These are phyloP conservation scores for Kuschelorhynchus macadamiae DNA, from an alignment of 2,888 invertebrate species.

Conservation along the genomic window DNA sequence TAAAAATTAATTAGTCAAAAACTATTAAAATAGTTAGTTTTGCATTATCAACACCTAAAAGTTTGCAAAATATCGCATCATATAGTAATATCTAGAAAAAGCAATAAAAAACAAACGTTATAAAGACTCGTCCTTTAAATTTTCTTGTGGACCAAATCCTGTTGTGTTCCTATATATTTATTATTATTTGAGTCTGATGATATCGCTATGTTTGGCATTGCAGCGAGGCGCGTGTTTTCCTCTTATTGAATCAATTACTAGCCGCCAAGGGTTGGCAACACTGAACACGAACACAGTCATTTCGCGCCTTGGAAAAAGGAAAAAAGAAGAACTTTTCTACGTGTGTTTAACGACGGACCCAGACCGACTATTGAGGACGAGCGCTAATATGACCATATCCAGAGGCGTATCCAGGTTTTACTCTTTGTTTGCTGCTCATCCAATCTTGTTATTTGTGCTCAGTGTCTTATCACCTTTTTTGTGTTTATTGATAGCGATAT, in stretches of 20 bases:
- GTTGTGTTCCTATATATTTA: conserved; percentile 54
- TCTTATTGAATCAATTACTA: conserved; percentile 69
- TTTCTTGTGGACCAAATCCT: background rate
- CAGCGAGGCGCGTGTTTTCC: conserved; percentile 65
- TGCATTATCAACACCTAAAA: too few species aligned
- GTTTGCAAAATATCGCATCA: too few species aligned
- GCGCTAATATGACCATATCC: conserved; percentile 5
- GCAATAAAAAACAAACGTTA: too few species aligned
- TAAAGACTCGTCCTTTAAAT: too few species aligned
- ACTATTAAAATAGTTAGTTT: too few species aligned
- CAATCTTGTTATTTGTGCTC: too few species aligned
- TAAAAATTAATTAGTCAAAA: too few species aligned
- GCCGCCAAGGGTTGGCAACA: conserved; percentile 68
- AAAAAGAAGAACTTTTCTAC: conserved; percentile 57
- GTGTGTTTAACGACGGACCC: conserved; percentile 59
- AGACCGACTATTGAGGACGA: conserved; percentile 25
- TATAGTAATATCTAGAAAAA: too few species aligned
- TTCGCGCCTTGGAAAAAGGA: conserved; percentile 55
- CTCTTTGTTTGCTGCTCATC: too few species aligned
- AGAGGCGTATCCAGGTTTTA: conserved; percentile 2
- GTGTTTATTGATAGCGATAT: too few species aligned
- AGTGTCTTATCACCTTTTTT: too few species aligned
- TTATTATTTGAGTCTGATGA: conserved; percentile 63
- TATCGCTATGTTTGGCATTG: conserved; percentile 66
- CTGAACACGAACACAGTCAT: conserved; percentile 59